Conservation (phyloP, 1,140 invertebrate species). For the Sinella curviseta region DNA sequence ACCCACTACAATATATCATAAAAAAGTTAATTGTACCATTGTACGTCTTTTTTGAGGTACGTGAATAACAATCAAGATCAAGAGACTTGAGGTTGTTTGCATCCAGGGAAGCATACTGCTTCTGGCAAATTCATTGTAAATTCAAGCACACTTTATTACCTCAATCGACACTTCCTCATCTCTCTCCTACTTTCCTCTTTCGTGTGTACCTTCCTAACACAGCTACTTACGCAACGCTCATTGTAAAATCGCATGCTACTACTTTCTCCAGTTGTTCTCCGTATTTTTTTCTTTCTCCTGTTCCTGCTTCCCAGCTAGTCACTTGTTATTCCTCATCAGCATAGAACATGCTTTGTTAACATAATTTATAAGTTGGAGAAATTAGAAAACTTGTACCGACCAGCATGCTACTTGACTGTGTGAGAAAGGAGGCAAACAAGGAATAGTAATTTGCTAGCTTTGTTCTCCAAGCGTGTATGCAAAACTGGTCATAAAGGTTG, state of each 20-base stretch:
- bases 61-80: not conserved
- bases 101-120: too few relatives aligned
- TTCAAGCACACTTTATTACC: not conserved
- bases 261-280: not conserved
- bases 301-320: not conserved
- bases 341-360: slow-evolving; percentile 11
- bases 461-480: not conserved
- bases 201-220: too few relatives aligned
- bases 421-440: not conserved
- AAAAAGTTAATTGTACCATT: not conserved
- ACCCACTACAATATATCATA: not conserved
- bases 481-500: not conserved
- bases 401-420: slow-evolving; percentile 18
- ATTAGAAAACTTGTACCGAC: slow-evolving; percentile 15
- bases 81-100: not conserved
- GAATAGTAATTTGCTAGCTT: not conserved
- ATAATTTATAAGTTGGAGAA: not conserved
- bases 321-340: not conserved
- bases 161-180: too few relatives aligned
- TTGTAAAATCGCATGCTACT: not conserved
- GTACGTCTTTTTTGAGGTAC: not conserved
- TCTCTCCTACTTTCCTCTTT: too few relatives aligned
- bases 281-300: not conserved
- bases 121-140: too few relatives aligned
- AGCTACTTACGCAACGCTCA: too few relatives aligned